Base-by-base conservation (phyloP, 2,888 invertebrate species). In the Tiphia femorata region DNA sequence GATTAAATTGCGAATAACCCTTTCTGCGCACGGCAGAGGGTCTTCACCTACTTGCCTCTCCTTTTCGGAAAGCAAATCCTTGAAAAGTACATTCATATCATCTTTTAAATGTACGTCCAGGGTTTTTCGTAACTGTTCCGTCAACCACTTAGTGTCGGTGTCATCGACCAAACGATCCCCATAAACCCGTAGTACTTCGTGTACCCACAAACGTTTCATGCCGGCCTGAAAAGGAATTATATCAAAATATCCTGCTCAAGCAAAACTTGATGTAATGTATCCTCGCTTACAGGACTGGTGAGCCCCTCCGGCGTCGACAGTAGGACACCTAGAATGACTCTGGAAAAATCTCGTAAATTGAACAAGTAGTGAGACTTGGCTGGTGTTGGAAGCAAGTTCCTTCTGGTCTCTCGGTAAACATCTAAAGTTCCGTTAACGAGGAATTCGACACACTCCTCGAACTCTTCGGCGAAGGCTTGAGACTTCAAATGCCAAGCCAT, bases 281-380 rank as follows among this genome's bases (percentile, higher is more conserved):
- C 16, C 1, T 33, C 38, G 49, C 56, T 25, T 70, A 82, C 88
- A 49, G 92, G 84, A 74, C 92, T 93, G 62, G 92, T 91, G 58
- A 93, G 92, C 1, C 94, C 92, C 84, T 96, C 95, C 0, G 96
- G 96, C 2, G 93, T 92, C 0, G 96, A 96, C 1, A 97, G 84
- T 12, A 97, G 83, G 0, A 97, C 92, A 3, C 97, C 97, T 90
- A 94, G 87, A 73, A 98, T 92, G 17, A 98, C 97, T 73, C 96
- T 88, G 1, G 96, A 92, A 83, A 97, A 97, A 82, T 98, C 97
- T 70, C 97, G 87, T 67, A 97, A 86, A 85, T 97, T 97, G 84
- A 98, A 98, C 5, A 97, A 88, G 81, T 98, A 97, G 85, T 97
- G 97, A 1, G 94, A 95, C 81, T 97, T 97, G 0, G 94, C 88